Evolutionary conservation across 2,888 invertebrate genomes (phyloP).

Genomic region (Allacma fusca): DNA sequence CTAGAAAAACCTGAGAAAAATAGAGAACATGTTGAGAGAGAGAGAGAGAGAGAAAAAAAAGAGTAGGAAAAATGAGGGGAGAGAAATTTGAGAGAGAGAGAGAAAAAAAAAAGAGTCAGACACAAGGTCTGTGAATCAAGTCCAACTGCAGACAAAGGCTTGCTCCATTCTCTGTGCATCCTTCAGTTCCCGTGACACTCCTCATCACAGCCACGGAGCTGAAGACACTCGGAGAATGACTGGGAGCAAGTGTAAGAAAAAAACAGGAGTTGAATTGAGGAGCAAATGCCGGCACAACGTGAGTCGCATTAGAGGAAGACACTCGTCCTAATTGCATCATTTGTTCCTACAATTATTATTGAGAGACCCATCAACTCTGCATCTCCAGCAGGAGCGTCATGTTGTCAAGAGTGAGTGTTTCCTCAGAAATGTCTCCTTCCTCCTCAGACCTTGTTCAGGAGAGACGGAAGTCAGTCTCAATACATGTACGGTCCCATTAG

Average conservation of each 20-base stretch:
- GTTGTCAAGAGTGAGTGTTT: too few species aligned
- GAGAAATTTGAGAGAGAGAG: not conserved
- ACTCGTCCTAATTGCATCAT: conserved; percentile 13
- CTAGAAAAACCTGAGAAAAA: too few species aligned
- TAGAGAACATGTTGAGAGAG: too few species aligned
- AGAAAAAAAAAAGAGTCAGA: not conserved
- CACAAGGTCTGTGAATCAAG: conserved; percentile 2
- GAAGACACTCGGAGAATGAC: not conserved
- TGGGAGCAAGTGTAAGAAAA: not conserved
- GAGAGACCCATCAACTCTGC: not conserved
- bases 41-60: too few species aligned
- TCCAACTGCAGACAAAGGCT: not conserved
- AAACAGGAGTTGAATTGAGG: not conserved
- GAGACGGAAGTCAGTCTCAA: too few species aligned
- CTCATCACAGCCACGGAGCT: too few species aligned
- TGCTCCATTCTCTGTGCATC: too few species aligned
- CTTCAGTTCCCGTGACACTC: too few species aligned
- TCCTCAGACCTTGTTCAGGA: too few species aligned
- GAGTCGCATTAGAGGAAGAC: not conserved
- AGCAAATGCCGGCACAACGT: not conserved
- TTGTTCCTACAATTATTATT: conserved; percentile 27
- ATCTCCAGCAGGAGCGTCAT: not conserved
- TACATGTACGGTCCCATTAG: too few species aligned
- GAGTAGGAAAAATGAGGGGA: not conserved
- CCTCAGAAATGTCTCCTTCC: too few species aligned